These are phyloP conservation scores for Propithecus deckenii DNA, from an alignment of 2,797 vertebrate species.

Conservation along the genomic window DNA sequence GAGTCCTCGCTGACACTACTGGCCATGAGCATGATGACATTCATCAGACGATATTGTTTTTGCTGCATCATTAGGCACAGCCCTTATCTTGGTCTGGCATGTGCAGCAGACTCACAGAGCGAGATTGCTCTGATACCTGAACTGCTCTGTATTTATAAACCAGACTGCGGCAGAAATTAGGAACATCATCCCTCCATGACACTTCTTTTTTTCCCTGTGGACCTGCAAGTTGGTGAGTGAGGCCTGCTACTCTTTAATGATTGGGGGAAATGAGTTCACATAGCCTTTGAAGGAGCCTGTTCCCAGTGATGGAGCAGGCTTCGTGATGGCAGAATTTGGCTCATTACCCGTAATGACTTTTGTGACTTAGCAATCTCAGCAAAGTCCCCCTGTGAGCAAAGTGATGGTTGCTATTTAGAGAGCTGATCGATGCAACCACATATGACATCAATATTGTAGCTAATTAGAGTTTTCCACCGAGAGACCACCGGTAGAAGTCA, in stretches of 20 bases:
- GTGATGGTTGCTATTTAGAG: slow-evolving; percentile 37
- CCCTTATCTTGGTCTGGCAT: not conserved
- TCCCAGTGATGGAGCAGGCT: not conserved
- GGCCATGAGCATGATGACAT: not conserved
- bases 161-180: not conserved
- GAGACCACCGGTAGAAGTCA: slow-evolving; percentile 32
- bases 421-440: slow-evolving; percentile 32
- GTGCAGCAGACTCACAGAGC: not conserved
- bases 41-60: not conserved
- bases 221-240: not conserved
- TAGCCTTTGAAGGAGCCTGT: not conserved
- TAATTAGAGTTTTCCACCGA: slow-evolving; percentile 58
- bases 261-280: not conserved
- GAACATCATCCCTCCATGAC: not conserved
- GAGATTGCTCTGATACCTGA: not conserved
- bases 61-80: not conserved
- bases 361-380: slow-evolving; percentile 9
- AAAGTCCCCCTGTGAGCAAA: not conserved
- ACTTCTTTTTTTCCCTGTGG: not conserved
- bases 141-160: not conserved
- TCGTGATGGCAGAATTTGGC: not conserved
- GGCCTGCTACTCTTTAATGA: not conserved
- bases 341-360: not conserved
- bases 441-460: slow-evolving; percentile 64
- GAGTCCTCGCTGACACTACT: not conserved